These are phyloP conservation scores for Syngnathoides biaculeatus DNA, from an alignment of 2,113 vertebrate genomes.

Conservation along the genomic window DNA sequence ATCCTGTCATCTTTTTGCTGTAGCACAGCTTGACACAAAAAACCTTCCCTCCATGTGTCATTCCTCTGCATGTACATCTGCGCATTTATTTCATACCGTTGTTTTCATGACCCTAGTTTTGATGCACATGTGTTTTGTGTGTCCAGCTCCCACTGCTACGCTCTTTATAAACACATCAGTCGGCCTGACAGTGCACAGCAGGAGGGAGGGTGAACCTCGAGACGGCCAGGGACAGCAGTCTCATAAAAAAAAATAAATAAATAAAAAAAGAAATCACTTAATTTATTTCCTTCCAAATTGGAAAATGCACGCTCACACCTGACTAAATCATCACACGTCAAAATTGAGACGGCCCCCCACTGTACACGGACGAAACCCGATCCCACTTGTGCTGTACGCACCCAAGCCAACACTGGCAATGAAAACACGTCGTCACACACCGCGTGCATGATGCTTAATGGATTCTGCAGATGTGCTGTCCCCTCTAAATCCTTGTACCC, in stretches of 20 bases:
- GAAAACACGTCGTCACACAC: slow-evolving; percentile 67
- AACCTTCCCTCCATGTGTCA: background rate
- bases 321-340: slow-evolving; percentile 99
- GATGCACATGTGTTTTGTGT: slow-evolving; percentile 28
- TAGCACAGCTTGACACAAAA: background rate
- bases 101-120: slow-evolving; percentile 32
- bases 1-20: background rate
- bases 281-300: slow-evolving; percentile 99
- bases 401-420: slow-evolving; percentile 83
- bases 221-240: slow-evolving; percentile 79
- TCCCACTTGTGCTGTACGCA: slow-evolving; percentile 91
- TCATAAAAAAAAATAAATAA: slow-evolving; percentile 94
- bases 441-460: slow-evolving; percentile 77
- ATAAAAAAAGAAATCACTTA: slow-evolving; percentile 87
- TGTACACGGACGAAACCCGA: slow-evolving; percentile 92
- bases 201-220: slow-evolving; percentile 50
- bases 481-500: slow-evolving; percentile 29
- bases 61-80: background rate
- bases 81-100: slow-evolving; percentile 32
- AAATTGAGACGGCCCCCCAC: slow-evolving; percentile 93
- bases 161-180: slow-evolving; percentile 81
- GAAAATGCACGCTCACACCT: slow-evolving; percentile 99
- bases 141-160: slow-evolving; percentile 47
- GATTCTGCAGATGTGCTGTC: slow-evolving; percentile 89
- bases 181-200: slow-evolving; percentile 71